phyloP scores from a whole-genome alignment of 1,140 invertebrate species.

The Gryllus bimaculatus region DNA sequence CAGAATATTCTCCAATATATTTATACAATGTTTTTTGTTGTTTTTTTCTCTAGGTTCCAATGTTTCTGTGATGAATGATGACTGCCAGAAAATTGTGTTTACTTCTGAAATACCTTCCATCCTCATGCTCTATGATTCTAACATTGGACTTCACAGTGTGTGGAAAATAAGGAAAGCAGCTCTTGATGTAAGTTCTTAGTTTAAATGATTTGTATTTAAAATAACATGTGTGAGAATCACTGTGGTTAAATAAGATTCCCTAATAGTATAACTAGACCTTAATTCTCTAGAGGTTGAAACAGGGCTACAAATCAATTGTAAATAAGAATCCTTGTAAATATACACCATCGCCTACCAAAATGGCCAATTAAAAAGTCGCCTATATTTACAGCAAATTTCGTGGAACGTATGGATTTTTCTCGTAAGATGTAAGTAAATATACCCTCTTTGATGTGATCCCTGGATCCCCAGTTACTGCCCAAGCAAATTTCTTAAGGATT shows the following conservation, averaged over 20 bases:
- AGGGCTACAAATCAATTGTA: too few relatives aligned
- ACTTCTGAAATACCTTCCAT: conserved; percentile 53
- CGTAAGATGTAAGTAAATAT: too few relatives aligned
- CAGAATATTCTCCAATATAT: not conserved
- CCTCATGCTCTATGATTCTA: conserved; percentile 64
- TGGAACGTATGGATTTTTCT: too few relatives aligned
- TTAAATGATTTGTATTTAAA: not conserved
- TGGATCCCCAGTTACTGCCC: too few relatives aligned
- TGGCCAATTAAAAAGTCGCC: too few relatives aligned
- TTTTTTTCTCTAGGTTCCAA: not conserved
- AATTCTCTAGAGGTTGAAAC: too few relatives aligned
- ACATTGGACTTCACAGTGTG: conserved; percentile 66
- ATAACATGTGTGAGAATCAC: not conserved
- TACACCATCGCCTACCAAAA: too few relatives aligned
- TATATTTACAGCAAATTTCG: too few relatives aligned
- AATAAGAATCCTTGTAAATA: too few relatives aligned
- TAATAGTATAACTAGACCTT: too few relatives aligned
- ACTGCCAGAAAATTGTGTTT: conserved; percentile 50
- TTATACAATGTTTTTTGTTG: conserved; percentile 8
- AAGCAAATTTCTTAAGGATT: too few relatives aligned
- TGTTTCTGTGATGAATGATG: conserved; percentile 41
- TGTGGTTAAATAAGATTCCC: not conserved
- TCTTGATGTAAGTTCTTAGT: conserved; percentile 40
- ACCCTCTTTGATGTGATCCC: too few relatives aligned
- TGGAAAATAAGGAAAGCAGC: conserved; percentile 69